phyloP scores from a whole-genome alignment of 2,113 vertebrate species.

The Zapus hudsonius region DNA sequence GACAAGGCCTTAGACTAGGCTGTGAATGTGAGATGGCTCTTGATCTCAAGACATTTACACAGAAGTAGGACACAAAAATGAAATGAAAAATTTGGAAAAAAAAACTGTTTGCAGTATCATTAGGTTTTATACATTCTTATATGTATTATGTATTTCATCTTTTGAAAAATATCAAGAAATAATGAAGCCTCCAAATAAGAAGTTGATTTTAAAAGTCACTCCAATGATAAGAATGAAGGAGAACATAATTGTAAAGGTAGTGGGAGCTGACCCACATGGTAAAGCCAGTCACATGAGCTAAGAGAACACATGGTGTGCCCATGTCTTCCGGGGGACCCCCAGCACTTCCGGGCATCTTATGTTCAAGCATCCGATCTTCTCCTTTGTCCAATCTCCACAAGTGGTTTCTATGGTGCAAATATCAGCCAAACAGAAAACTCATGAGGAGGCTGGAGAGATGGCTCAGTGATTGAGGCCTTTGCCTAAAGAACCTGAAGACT shows the following conservation, averaged over 20 bases:
- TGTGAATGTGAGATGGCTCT: accelerated
- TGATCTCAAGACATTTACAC: background rate
- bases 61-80: background rate
- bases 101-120: background rate
- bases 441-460: too few species aligned
- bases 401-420: background rate
- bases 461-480: too few species aligned
- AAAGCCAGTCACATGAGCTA: background rate
- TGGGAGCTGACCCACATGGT: background rate
- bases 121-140: background rate
- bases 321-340: background rate
- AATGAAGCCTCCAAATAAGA: background rate
- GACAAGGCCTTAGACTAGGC: background rate
- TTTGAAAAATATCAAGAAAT: constrained; percentile 32
- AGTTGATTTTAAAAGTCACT: background rate
- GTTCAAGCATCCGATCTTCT: background rate
- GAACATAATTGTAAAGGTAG: background rate
- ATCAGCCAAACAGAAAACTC: background rate
- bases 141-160: background rate
- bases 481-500: too few species aligned
- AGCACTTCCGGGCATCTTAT: background rate
- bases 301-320: accelerated
- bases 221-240: background rate
- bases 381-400: background rate
- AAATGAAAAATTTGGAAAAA: too few species aligned